Percentiles rank a stretch among this genome's conserved stretches.
These are phyloP conservation scores for Tachysurus vachellii DNA, from an alignment of 2,113 vertebrate species.

Conservation along the genomic window DNA sequence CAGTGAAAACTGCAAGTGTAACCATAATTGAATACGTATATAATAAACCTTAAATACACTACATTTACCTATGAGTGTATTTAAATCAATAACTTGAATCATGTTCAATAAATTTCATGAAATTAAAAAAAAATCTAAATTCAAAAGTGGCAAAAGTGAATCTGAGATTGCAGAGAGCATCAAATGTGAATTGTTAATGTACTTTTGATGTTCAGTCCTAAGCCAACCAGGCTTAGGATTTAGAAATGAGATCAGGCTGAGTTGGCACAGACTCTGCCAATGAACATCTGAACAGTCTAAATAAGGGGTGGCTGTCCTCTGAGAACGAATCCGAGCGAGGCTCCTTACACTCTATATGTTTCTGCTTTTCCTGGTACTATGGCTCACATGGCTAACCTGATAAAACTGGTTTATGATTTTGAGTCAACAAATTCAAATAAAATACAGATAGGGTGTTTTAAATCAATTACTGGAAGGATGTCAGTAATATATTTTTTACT, in stretches of 20 bases:
- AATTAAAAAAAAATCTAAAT: not conserved
- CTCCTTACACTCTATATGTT: slow-evolving; percentile 49
- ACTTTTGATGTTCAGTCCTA: not conserved
- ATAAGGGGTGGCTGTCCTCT: slow-evolving; percentile 36
- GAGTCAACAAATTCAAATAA: not conserved
- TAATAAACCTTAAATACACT: not conserved
- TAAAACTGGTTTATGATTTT: not conserved
- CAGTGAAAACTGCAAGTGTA: slow-evolving; percentile 26
- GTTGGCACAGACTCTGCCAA: slow-evolving; percentile 34
- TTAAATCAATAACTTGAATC: not conserved
- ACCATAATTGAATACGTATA: not conserved
- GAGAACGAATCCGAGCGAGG: slow-evolving; percentile 33
- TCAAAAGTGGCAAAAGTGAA: not conserved
- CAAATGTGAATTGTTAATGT: slow-evolving; percentile 4
- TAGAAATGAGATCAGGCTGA: slow-evolving; percentile 42
- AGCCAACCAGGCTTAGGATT: not conserved
- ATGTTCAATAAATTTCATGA: not conserved
- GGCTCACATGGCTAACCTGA: not conserved
- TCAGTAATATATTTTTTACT: not conserved
- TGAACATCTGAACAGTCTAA: slow-evolving; percentile 45
- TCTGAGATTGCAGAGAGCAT: not conserved
- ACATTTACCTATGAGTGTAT: not conserved
- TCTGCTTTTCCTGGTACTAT: slow-evolving; percentile 51
- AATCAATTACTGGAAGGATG: not conserved
- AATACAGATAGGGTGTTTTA: not conserved